phyloP scores from a whole-genome alignment of 1,140 invertebrate species.

The Temnothorax nylanderi region DNA sequence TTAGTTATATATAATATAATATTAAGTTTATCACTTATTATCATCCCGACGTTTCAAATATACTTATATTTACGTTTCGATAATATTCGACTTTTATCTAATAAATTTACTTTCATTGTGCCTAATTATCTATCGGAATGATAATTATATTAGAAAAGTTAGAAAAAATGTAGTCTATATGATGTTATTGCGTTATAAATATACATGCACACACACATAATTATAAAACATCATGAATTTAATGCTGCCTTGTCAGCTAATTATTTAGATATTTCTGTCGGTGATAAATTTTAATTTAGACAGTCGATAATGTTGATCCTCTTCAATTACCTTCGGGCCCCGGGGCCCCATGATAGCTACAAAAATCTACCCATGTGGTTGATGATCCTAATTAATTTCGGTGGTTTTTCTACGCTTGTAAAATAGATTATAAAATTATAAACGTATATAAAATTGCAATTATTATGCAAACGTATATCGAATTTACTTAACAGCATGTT shows the following conservation, averaged over 20 bases:
- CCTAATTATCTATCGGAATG: too few species aligned
- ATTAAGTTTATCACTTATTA: too few species aligned
- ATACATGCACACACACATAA: neutral
- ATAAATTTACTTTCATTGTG: too few species aligned
- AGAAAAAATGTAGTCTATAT: too few species aligned
- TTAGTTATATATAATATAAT: neutral
- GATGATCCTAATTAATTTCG: neutral
- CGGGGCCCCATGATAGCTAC: neutral
- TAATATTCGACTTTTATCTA: too few species aligned
- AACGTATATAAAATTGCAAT: neutral
- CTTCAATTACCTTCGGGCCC: neutral
- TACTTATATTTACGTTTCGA: too few species aligned
- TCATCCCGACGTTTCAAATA: too few species aligned
- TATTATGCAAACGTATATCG: neutral
- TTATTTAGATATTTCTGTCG: neutral
- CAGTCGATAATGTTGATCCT: neutral
- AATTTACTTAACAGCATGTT: conserved; percentile 20
- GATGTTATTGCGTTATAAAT: neutral
- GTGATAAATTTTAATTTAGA: neutral
- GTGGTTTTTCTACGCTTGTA: neutral
- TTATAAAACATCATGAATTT: neutral
- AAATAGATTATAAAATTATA: conserved; percentile 15
- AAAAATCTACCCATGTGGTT: neutral
- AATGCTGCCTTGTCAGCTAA: neutral
- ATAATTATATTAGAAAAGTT: too few species aligned